phyloP scores from a whole-genome alignment of 2,113 vertebrate genomes.

The Chlorodrepanis virens region DNA sequence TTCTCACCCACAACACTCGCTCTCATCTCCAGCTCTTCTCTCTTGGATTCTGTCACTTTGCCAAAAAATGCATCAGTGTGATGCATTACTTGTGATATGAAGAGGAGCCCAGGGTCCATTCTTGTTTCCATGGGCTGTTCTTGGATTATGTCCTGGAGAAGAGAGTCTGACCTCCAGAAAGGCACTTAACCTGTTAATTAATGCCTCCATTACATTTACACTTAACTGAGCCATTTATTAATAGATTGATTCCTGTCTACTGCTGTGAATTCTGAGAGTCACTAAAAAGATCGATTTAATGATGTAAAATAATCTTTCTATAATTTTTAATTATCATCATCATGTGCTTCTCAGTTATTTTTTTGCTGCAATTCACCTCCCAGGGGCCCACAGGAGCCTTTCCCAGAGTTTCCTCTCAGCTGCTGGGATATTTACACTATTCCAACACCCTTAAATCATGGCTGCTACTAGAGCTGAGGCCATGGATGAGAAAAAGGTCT shows the following conservation, averaged over 20 bases:
- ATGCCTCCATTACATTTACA: background rate
- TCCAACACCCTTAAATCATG: background rate
- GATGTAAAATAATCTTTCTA: background rate
- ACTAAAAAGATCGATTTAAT: background rate
- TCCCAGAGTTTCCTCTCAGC: background rate
- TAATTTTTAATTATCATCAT: background rate
- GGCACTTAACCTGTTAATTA: background rate
- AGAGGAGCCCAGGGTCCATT: background rate
- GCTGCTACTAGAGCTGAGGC: background rate
- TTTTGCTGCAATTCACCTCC: background rate
- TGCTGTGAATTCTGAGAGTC: background rate
- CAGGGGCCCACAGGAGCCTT: background rate
- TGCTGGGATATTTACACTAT: background rate
- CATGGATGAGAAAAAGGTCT: background rate
- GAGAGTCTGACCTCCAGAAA: background rate
- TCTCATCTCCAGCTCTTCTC: background rate
- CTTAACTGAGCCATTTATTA: background rate
- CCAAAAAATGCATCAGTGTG: conserved; percentile 14
- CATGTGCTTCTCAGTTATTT: background rate
- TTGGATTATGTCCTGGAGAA: background rate
- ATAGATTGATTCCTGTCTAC: background rate
- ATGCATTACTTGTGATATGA: background rate
- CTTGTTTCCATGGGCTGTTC: background rate
- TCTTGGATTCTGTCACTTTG: conserved; percentile 1
- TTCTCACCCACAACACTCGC: background rate